These are phyloP conservation scores for Styela plicata DNA, from an alignment of 23 tunicate genomes.

Conservation along the genomic window DNA sequence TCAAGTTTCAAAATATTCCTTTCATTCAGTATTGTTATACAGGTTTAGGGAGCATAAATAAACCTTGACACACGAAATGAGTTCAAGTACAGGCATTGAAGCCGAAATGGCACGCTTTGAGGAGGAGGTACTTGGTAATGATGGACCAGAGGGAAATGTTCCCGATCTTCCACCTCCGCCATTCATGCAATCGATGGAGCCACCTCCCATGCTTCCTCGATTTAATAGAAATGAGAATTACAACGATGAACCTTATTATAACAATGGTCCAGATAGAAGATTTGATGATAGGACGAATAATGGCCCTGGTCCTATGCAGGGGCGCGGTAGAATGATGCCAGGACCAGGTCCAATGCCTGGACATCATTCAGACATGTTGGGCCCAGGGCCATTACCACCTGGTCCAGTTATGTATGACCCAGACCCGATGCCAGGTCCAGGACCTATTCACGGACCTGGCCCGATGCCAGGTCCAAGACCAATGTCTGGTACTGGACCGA, in stretches of 20 bases:
- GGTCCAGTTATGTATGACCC: not conserved
- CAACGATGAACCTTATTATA: not conserved
- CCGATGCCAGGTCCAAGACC: not conserved
- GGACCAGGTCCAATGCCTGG: conserved; percentile 28
- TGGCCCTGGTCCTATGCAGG: conserved; percentile 10
- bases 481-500: too few relatives aligned
- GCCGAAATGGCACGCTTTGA: conserved; percentile 97
- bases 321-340: conserved; percentile 4
- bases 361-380: not conserved
- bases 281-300: not conserved
- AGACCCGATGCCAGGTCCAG: not conserved
- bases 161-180: conserved; percentile 52
- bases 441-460: not conserved
- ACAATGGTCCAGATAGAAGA: not conserved
- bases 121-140: conserved; percentile 60
- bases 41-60: too few relatives aligned
- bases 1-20: too few relatives aligned
- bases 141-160: not conserved
- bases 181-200: conserved; percentile 21
- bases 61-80: too few relatives aligned
- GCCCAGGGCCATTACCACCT: conserved; percentile 8
- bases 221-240: not conserved
- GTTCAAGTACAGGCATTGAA: conserved; percentile 44
- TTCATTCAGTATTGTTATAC: too few relatives aligned
- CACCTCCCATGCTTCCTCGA: conserved; percentile 30